A percentile compares a stretch with the other conserved stretches of the same genome.
These are phyloP conservation scores for Myodes glareolus DNA, from an alignment of 2,113 vertebrate genomes.

Conservation along the genomic window DNA sequence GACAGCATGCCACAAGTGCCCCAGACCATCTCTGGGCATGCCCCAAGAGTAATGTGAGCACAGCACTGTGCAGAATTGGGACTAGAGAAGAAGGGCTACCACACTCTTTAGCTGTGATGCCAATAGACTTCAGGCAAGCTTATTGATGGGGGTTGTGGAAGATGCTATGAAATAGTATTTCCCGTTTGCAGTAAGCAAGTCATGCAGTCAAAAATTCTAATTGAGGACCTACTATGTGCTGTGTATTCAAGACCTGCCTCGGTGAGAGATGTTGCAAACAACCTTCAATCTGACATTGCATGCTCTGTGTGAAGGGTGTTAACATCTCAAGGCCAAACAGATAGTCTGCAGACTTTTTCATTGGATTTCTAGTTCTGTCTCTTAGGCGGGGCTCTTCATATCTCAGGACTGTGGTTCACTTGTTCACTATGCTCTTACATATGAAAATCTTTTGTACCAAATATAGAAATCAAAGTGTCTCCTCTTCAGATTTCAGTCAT, in stretches of 20 bases:
- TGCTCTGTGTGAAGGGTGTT: background rate
- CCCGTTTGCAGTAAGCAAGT: background rate
- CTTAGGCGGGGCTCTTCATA: background rate
- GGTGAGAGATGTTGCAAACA: background rate
- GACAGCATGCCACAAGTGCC: background rate
- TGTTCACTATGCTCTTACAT: background rate
- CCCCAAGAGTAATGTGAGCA: background rate
- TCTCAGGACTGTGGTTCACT: background rate
- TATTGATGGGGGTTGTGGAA: no score
- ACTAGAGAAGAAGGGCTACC: background rate
- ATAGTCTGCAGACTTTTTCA: background rate
- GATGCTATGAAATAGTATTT: background rate
- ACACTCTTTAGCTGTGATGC: accelerated
- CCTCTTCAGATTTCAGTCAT: background rate
- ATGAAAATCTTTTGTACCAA: background rate
- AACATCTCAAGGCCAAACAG: background rate
- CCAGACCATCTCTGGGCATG: background rate
- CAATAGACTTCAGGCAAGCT: background rate
- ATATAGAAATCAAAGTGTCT: background rate
- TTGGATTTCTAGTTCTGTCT: background rate
- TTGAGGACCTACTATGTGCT: background rate
- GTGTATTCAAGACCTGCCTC: background rate
- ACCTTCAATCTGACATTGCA: background rate
- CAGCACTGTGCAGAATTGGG: background rate
- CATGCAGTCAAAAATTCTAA: background rate